Percentiles rank a stretch among this genome's conserved stretches.
These are phyloP conservation scores for Amphiprion ocellaris DNA, from an alignment of 2,113 vertebrate species.

Conservation along the genomic window DNA sequence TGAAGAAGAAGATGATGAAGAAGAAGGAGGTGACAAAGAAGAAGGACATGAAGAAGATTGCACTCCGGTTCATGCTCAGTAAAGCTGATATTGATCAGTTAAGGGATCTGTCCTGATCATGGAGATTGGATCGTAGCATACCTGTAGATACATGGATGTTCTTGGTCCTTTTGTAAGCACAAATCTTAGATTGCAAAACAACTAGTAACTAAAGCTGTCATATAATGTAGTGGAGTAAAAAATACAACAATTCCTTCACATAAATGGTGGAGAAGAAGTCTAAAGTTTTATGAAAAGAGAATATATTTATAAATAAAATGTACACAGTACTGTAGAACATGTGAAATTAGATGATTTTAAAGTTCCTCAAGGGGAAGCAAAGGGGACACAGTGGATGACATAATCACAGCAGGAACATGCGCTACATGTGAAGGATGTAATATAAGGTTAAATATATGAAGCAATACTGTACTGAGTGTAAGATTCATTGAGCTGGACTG, in stretches of 20 bases:
- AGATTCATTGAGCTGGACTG: conserved; percentile 5
- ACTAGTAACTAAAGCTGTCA: not conserved
- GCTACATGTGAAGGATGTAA: not conserved
- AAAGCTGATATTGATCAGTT: too few species aligned
- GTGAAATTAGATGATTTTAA: not conserved
- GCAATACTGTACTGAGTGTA: not conserved
- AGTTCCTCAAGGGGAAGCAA: not conserved
- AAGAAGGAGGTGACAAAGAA: too few species aligned
- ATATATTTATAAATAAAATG: too few species aligned
- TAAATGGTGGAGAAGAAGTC: not conserved
- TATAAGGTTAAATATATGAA: not conserved
- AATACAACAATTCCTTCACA: not conserved
- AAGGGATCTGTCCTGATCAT: too few species aligned
- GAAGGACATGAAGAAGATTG: too few species aligned
- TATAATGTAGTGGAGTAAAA: not conserved
- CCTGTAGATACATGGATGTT: too few species aligned
- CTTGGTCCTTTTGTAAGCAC: too few species aligned
- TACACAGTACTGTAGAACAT: not conserved
- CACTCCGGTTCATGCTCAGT: too few species aligned
- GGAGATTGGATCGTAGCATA: too few species aligned
- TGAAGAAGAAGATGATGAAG: too few species aligned
- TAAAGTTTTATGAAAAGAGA: not conserved
- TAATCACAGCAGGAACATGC: not conserved
- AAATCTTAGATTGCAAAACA: too few species aligned
- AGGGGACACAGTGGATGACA: not conserved